phyloP scores from a whole-genome alignment of 1,140 invertebrate species.

The Pseudoatta argentina region DNA sequence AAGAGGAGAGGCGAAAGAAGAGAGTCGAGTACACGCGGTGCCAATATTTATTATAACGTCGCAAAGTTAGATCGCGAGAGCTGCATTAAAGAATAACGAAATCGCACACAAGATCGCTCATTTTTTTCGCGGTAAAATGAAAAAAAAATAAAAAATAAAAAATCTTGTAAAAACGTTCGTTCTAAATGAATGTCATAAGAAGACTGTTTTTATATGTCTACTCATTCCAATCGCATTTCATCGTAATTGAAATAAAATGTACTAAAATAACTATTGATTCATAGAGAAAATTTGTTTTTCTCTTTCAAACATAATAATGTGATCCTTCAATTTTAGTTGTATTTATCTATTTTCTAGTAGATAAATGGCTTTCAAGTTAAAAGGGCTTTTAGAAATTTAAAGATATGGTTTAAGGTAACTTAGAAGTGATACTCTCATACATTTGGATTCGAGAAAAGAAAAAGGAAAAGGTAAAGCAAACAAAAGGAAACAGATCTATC shows the following conservation, averaged over 20 bases:
- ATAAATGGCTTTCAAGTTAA: not conserved
- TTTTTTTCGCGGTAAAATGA: not conserved
- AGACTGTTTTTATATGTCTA: not conserved
- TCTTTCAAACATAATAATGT: not conserved
- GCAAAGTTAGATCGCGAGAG: conserved; percentile 40
- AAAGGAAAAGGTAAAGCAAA: not conserved
- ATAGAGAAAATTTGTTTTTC: not conserved
- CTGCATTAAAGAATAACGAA: conserved; percentile 11
- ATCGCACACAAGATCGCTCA: not conserved
- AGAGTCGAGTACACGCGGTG: conserved; percentile 15
- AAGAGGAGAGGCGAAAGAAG: not conserved
- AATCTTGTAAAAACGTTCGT: not conserved
- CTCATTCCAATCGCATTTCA: not conserved
- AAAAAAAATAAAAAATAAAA: not conserved
- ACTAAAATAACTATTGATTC: not conserved
- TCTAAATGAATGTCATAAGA: not conserved
- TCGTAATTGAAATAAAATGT: not conserved
- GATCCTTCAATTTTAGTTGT: not conserved
- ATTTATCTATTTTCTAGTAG: not conserved
- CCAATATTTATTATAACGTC: conserved; percentile 67
- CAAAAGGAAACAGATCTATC: not conserved
- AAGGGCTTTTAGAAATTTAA: not conserved
- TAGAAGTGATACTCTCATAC: not conserved
- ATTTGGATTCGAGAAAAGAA: not conserved
- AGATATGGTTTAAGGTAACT: not conserved